phyloP scores from a whole-genome alignment of 2,888 invertebrate genomes.

The Phengaris arion region DNA sequence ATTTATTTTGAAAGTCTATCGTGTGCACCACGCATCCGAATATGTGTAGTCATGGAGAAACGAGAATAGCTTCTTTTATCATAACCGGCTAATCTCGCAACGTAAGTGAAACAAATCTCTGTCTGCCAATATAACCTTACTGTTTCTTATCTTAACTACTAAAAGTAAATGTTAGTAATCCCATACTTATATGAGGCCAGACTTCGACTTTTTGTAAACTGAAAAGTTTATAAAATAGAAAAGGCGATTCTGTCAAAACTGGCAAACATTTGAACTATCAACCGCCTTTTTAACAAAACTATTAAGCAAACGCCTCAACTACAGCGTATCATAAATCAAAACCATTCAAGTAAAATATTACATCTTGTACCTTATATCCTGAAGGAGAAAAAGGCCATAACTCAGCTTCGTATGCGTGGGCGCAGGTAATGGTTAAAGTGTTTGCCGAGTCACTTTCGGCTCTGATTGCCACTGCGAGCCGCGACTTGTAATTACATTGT shows the following conservation, averaged over 20 bases:
- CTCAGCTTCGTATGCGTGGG: neutral
- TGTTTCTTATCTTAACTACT: too few relatives aligned
- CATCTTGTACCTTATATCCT: neutral
- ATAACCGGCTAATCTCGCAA: constrained; percentile 20
- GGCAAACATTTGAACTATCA: too few relatives aligned
- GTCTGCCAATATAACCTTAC: neutral
- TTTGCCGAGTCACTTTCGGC: constrained; percentile 59
- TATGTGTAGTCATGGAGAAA: constrained; percentile 27
- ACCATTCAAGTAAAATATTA: too few relatives aligned
- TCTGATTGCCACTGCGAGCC: constrained; percentile 56
- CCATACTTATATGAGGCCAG: too few relatives aligned
- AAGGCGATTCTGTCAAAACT: too few relatives aligned
- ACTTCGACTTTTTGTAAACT: too few relatives aligned
- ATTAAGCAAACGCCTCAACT: too few relatives aligned
- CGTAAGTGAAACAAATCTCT: neutral
- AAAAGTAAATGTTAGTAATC: too few relatives aligned
- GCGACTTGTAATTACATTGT: constrained; percentile 65
- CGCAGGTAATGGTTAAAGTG: constrained; percentile 28
- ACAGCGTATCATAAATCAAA: too few relatives aligned
- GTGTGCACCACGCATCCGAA: constrained; percentile 1
- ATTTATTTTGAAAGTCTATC: constrained; percentile 24
- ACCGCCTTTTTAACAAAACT: too few relatives aligned
- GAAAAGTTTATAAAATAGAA: too few relatives aligned
- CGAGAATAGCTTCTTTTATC: constrained; percentile 36
- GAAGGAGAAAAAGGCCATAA: neutral